Evolutionary conservation across 2,113 vertebrate species (phyloP).

Genomic region (Neodon shergylaensis): DNA sequence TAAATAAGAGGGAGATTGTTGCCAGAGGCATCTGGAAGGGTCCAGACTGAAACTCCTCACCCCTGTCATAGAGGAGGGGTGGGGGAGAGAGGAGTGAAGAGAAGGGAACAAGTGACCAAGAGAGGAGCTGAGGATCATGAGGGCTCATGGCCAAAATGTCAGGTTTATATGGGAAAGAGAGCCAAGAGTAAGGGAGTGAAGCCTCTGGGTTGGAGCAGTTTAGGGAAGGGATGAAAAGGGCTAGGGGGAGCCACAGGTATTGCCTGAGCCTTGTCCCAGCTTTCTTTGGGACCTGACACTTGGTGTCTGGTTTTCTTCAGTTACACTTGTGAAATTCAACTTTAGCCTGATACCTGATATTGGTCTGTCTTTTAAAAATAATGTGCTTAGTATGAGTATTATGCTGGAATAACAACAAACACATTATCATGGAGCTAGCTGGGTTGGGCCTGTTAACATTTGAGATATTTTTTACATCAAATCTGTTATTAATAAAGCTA

Average conservation of each 20-base stretch:
- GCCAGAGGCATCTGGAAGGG: not conserved
- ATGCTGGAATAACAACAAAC: not conserved
- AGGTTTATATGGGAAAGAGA: not conserved
- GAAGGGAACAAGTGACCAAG: not conserved
- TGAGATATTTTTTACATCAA: constrained; percentile 54
- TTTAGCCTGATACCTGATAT: constrained; percentile 63
- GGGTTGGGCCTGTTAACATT: constrained; percentile 27
- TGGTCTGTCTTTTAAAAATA: constrained; percentile 56
- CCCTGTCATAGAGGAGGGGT: not conserved
- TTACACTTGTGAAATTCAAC: constrained; percentile 57
- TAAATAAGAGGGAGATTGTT: not conserved
- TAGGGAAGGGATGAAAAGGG: not conserved
- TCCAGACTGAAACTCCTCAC: not conserved
- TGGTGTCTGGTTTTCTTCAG: constrained; percentile 36
- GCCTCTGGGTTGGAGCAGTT: not conserved
- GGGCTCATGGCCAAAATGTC: not conserved
- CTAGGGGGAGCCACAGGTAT: not conserved
- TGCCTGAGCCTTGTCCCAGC: not conserved
- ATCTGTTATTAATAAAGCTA: constrained; percentile 9
- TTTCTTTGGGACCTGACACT: not conserved
- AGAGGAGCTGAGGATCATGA: not conserved
- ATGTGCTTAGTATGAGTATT: constrained; percentile 45
- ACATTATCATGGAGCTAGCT: constrained; percentile 45
- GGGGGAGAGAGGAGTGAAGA: not conserved
- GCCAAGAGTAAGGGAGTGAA: not conserved